phyloP scores from a whole-genome alignment of 1,140 invertebrate genomes.

The Harpegnathos saltator region DNA sequence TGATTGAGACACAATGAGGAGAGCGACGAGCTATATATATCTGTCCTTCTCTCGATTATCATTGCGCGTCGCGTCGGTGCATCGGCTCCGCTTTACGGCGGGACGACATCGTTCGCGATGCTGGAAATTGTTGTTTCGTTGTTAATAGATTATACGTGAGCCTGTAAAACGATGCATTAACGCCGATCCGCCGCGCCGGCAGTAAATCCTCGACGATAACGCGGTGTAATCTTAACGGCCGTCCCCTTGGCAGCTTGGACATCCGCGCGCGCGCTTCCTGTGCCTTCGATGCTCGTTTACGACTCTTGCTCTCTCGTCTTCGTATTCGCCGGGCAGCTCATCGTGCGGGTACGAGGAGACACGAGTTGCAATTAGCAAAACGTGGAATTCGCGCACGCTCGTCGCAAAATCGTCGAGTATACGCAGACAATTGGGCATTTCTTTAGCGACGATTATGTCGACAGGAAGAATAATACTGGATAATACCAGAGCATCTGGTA shows the following conservation, averaged over 20 bases:
- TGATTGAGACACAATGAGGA: neutral
- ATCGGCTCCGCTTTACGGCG: neutral
- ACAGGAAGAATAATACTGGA: too few relatives aligned
- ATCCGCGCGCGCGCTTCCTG: slow-evolving; percentile 63
- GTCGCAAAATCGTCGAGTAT: neutral
- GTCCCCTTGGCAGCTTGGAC: slow-evolving; percentile 41
- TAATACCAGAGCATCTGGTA: neutral
- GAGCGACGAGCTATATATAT: neutral
- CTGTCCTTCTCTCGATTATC: neutral
- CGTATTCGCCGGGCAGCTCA: slow-evolving; percentile 63
- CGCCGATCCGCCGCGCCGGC: slow-evolving; percentile 32
- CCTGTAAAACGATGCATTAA: slow-evolving; percentile 70
- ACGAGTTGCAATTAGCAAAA: neutral
- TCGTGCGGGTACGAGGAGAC: slow-evolving; percentile 42
- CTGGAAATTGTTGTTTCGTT: slow-evolving; percentile 36
- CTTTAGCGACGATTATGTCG: neutral
- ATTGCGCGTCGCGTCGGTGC: neutral
- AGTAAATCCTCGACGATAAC: slow-evolving; percentile 67
- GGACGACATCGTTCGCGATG: neutral
- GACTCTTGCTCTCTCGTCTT: slow-evolving; percentile 42
- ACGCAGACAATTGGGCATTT: too few relatives aligned
- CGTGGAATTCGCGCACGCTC: neutral
- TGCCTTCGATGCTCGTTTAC: slow-evolving; percentile 62
- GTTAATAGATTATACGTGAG: slow-evolving; percentile 61
- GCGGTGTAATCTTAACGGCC: slow-evolving; percentile 65